Percentiles rank a stretch among this genome's conserved stretches.
Evolutionary conservation across 2,888 invertebrate genomes (phyloP).

Genomic region (Drosophila aldrichi): DNA sequence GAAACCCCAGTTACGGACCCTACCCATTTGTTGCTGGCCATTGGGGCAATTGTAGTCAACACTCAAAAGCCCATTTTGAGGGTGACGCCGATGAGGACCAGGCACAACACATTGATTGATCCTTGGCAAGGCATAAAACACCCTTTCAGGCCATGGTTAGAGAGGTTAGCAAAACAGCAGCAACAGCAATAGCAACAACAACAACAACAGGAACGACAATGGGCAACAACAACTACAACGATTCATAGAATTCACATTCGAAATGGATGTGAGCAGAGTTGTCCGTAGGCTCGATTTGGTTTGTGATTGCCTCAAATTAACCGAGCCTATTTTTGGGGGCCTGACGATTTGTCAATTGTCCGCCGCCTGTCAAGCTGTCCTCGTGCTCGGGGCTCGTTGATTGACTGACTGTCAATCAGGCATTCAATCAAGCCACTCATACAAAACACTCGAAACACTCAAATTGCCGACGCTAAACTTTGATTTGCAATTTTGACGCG

Average conservation of each 20-base stretch:
- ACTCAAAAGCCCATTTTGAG: slow-evolving; percentile 40
- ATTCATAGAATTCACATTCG: slow-evolving; percentile 4
- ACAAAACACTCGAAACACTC: slow-evolving; percentile 45
- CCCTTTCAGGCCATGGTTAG: slow-evolving; percentile 21
- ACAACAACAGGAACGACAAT: no score
- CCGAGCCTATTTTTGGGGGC: slow-evolving; percentile 40
- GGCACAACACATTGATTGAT: slow-evolving; percentile 62
- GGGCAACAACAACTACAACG: background rate
- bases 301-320: slow-evolving; percentile 77
- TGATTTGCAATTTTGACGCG: slow-evolving; percentile 74
- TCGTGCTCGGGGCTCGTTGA: slow-evolving; percentile 5
- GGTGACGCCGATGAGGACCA: slow-evolving; percentile 13
- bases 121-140: slow-evolving; percentile 54
- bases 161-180: slow-evolving; percentile 26
- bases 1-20: slow-evolving; percentile 9
- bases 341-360: slow-evolving; percentile 71
- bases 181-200: slow-evolving; percentile 8
- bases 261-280: slow-evolving; percentile 16
- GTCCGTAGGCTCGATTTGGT: slow-evolving; percentile 62
- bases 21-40: background rate
- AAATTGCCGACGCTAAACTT: slow-evolving; percentile 66
- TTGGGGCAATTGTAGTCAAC: slow-evolving; percentile 19
- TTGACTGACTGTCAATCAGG: slow-evolving; percentile 63
- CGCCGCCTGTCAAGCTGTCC: slow-evolving; percentile 27
- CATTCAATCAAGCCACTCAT: slow-evolving; percentile 73